Evolutionary conservation across 1,140 invertebrate species (phyloP), one percentile per base, ranked within the genome.

Genomic region (Lucilia cuprina): DNA sequence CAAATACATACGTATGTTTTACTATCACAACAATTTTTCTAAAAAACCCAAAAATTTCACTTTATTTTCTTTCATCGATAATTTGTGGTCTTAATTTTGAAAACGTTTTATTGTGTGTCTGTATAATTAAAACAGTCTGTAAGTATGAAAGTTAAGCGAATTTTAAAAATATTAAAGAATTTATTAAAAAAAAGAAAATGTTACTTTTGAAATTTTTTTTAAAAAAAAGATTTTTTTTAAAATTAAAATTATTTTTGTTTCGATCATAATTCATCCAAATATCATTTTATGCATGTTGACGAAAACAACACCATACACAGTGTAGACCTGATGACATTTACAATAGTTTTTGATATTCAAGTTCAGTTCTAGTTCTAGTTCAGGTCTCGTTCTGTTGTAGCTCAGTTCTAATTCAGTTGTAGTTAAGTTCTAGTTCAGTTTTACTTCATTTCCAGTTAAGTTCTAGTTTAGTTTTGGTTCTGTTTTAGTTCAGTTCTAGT

Each of bases 231-330:
- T 21, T 78, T 41, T 17, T 78, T 78, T 35, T 41, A 19, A 35
- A 49, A 41, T 75, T 74, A 2, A 21, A 30, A 30, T 74, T 30
- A 30, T 30, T 30, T 30, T 30, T 30, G 25, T 30, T 30, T 75
- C 74, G 0, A 41, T 35, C 75, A 78, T 49, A 78, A 78, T n/a
- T 78, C 47, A 41, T 77, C 19, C 25, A 21, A 30, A 35, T 49
- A 19, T 78, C 47, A 84, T 86, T 84, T 83, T 84, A 34, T 55
- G 84, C 78, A 19, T 70, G 65, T 21, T 70, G 65, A 70, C 65
- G n/a, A 10, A 25, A 21, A 30, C 25, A 14, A 60, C 55, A 60
- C 41, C n/a, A 60, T n/a, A 60, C 14, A 60, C 50, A 17, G 35
- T 41, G 41, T 2, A 8, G 41, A 41, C 41, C 10, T 41, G 5